Evolutionary conservation across 1,140 invertebrate genomes (phyloP).

Genomic region (Ooceraea biroi): DNA sequence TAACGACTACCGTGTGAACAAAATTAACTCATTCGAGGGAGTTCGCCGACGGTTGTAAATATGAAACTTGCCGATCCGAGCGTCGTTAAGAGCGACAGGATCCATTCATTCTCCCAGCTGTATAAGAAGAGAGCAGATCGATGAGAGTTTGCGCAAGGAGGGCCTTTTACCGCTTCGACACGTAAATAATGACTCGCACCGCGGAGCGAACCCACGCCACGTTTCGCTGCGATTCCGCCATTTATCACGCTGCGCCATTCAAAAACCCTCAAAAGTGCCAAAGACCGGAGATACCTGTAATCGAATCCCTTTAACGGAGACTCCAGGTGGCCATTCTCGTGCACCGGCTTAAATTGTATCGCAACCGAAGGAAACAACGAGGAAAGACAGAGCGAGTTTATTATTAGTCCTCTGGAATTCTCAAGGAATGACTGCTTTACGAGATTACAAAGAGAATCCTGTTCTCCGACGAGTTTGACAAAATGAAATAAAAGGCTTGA

Average conservation of each 20-base stretch:
- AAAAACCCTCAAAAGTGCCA: slow-evolving; percentile 61
- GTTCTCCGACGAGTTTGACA: background rate
- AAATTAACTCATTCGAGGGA: slow-evolving; percentile 42
- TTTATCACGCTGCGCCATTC: slow-evolving; percentile 53
- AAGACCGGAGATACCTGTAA: slow-evolving; percentile 39
- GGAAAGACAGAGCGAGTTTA: slow-evolving; percentile 31
- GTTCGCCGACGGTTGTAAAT: slow-evolving; percentile 42
- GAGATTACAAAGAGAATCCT: slow-evolving; percentile 10
- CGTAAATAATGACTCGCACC: slow-evolving; percentile 55
- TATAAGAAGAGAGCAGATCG: slow-evolving; percentile 53
- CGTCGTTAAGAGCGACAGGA: slow-evolving; percentile 35
- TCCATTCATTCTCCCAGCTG: slow-evolving; percentile 45
- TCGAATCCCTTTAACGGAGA: slow-evolving; percentile 52
- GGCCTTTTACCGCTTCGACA: slow-evolving; percentile 57
- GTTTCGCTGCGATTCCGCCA: slow-evolving; percentile 38
- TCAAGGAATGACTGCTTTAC: slow-evolving; percentile 7
- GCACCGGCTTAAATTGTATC: slow-evolving; percentile 59
- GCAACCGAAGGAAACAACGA: slow-evolving; percentile 6
- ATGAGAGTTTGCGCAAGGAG: slow-evolving; percentile 39
- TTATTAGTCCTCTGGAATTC: slow-evolving; percentile 39
- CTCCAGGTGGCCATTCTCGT: slow-evolving; percentile 48
- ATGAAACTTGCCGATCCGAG: slow-evolving; percentile 47
- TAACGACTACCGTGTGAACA: background rate
- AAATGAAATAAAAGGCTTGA: background rate
- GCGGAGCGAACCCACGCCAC: slow-evolving; percentile 33